Percentiles rank a stretch among this genome's conserved stretches.
These are phyloP conservation scores for Hippotragus niger DNA, from an alignment of 2,113 vertebrate species.

Conservation along the genomic window DNA sequence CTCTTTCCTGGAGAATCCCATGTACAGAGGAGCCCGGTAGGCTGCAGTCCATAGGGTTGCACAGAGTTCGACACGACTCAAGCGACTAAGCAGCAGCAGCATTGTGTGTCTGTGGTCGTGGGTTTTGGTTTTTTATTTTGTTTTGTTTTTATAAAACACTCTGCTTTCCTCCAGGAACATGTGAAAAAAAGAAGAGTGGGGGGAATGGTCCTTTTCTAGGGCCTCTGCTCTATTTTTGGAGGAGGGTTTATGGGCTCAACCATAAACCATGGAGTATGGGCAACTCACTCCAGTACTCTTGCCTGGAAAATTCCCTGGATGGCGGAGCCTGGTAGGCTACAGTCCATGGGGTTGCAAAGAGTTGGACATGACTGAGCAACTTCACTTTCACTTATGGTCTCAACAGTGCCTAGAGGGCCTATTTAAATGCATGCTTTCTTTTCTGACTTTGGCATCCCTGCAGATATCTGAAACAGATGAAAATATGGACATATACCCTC, in stretches of 20 bases:
- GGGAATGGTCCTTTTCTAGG: neutral
- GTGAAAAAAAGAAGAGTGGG: neutral
- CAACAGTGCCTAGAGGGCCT: neutral
- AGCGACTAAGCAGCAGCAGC: neutral
- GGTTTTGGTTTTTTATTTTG: neutral
- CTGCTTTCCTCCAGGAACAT: neutral
- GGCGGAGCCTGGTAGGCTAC: too few species aligned
- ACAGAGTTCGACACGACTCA: neutral
- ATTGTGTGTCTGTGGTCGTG: neutral
- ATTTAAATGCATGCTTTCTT: slow-evolving; percentile 10
- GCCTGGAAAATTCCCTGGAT: too few species aligned
- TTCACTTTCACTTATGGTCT: too few species aligned
- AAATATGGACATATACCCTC: neutral
- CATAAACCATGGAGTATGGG: too few species aligned
- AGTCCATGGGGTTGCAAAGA: too few species aligned
- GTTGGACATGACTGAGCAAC: too few species aligned
- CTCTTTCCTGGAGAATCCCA: neutral
- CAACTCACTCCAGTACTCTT: too few species aligned
- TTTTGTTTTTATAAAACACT: neutral
- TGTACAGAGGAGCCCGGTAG: neutral
- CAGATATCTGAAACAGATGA: neutral
- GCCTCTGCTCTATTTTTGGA: neutral
- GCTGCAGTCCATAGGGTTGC: neutral
- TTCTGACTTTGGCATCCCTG: neutral
- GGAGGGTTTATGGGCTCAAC: neutral